Evolutionary conservation across 2,888 invertebrate genomes (phyloP), one percentile per base, ranked within the genome.

Genomic region (Nomada ferruginata): DNA sequence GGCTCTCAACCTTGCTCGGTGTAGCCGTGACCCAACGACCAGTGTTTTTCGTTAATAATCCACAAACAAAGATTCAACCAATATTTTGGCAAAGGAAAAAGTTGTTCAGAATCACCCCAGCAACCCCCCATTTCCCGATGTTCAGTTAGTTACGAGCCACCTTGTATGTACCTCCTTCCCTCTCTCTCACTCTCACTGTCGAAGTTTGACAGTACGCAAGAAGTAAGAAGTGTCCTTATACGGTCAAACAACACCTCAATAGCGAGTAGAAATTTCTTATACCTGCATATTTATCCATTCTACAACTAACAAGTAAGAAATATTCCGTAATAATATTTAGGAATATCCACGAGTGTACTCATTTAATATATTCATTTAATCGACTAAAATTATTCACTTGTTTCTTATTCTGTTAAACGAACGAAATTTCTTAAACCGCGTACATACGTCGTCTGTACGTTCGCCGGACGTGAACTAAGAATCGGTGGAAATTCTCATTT

Each of bases 221-320:
- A 42, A 53, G 23, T 61, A 18, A 26, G 20, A 47, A 57, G 15
- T 9, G 13, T 44, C 64, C 64, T 70, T 76, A 53, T 70, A 69
- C 11, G 57, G 63, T 29, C 26, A 79, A 64, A 64, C 13, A 11
- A 23, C 63, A 26, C 13, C 44, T 4, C n/a, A 61, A 9, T 13
- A 26, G 61, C 66, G 50, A 75, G 23, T 42, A 68, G 0, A 36
- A 13, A 4, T 42, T 2, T 72, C 42, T 59, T 52, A n/a, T 47
- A 3, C 15, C 15, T 47, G 3, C 15, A 10, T 47, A 13, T 3
- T 47, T 47, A 47, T 15, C 47, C 3, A 15, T 47, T 36, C 36
- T n/a, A 50, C n/a, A 29, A 61, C 2, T 29, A 61, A 53, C 15
- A 36, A 36, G 23, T 26, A 47, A 7, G 5, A 18, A 74, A 53